Conservation (phyloP, 1,140 invertebrate genomes). For the Drosophila ananassae region DNA sequence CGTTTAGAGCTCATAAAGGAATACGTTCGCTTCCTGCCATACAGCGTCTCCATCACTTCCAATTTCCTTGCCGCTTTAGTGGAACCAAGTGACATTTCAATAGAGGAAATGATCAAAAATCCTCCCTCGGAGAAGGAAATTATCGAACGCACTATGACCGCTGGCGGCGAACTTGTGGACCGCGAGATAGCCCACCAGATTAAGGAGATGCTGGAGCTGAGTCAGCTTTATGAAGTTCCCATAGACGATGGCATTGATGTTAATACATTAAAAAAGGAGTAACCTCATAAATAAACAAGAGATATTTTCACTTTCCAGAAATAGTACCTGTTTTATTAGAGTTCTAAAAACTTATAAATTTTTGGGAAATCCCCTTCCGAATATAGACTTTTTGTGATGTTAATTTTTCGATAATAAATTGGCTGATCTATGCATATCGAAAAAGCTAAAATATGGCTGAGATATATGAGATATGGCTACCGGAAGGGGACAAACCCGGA, state of each 20-base stretch:
- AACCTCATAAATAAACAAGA: constrained; percentile 6
- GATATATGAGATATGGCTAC: no score
- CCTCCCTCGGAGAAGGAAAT: constrained; percentile 31
- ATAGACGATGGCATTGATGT: constrained; percentile 63
- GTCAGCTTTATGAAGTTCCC: constrained; percentile 41
- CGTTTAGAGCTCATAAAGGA: constrained; percentile 60
- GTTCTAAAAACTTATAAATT: no score
- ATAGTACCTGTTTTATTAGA: no score
- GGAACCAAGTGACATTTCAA: constrained; percentile 27
- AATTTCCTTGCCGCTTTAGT: constrained; percentile 60
- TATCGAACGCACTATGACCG: constrained; percentile 9
- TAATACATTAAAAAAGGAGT: constrained; percentile 5
- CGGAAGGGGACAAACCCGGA: no score
- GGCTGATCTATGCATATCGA: no score
- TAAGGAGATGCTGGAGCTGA: constrained; percentile 66
- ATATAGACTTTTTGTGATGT: no score
- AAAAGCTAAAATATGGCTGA: no score
- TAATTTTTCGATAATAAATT: no score
- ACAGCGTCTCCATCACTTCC: constrained; percentile 35
- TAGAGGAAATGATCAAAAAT: constrained; percentile 42
- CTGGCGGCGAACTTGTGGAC: constrained; percentile 66
- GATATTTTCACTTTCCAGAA: neutral
- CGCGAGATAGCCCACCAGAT: constrained; percentile 69
- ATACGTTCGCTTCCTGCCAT: constrained; percentile 68
- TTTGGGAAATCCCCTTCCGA: no score